phyloP scores from a whole-genome alignment of 1,140 invertebrate species.

The Lerema accius region DNA sequence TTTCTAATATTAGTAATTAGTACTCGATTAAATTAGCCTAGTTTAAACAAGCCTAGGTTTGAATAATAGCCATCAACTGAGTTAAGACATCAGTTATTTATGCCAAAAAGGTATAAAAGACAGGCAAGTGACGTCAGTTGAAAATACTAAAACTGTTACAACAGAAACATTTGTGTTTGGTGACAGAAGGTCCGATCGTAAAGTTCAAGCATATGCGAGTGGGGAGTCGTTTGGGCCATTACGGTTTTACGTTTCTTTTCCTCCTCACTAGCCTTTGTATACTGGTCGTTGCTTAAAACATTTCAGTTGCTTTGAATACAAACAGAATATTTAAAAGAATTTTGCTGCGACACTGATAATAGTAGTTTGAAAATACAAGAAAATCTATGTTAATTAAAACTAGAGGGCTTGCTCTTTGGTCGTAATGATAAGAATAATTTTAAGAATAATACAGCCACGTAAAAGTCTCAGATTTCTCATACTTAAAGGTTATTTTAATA shows the following conservation, averaged over 20 bases:
- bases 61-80: no score
- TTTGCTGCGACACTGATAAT: not conserved
- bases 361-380: no score
- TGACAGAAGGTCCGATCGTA: not conserved
- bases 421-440: no score
- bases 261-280: not conserved
- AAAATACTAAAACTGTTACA: conserved; percentile 1
- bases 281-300: not conserved
- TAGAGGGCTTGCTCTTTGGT: no score
- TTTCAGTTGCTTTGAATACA: not conserved
- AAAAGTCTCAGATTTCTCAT: no score
- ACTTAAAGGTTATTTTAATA: no score
- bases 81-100: no score
- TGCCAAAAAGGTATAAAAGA: not conserved
- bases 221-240: not conserved
- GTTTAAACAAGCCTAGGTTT: no score
- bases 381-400: no score
- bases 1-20: no score
- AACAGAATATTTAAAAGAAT: not conserved
- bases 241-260: conserved; percentile 4
- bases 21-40: no score
- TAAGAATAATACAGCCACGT: no score
- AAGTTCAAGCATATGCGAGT: conserved; percentile 5
- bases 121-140: not conserved
- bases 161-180: conserved; percentile 3